Conservation (phyloP, 2,888 invertebrate genomes). For the Peribatodes rhomboidaria region DNA sequence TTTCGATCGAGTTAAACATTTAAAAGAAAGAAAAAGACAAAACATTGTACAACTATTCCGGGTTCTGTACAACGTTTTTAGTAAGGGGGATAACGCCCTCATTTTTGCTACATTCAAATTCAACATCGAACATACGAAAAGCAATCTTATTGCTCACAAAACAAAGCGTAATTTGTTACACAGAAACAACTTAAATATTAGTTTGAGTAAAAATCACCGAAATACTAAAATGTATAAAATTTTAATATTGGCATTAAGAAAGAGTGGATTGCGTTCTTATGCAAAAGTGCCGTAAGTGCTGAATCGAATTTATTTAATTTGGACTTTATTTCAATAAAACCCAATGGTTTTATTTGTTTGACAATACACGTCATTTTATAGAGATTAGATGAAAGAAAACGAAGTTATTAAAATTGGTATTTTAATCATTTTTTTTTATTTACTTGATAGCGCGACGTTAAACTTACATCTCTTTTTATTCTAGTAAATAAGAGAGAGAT, state of each 20-base stretch:
- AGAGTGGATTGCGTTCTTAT: not conserved
- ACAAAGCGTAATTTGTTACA: slow-evolving; percentile 52
- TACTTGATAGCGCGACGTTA: too few species aligned
- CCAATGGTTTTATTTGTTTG: too few species aligned
- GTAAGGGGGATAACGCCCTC: slow-evolving; percentile 1
- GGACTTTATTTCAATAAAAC: not conserved
- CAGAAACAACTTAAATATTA: not conserved
- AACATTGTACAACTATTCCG: too few species aligned
- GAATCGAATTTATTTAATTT: not conserved
- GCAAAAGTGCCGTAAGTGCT: slow-evolving; percentile 1
- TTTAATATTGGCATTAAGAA: slow-evolving; percentile 3
- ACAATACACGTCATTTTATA: too few species aligned
- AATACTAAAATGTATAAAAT: not conserved
- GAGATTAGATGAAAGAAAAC: too few species aligned
- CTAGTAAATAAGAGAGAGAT: too few species aligned
- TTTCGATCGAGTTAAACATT: too few species aligned
- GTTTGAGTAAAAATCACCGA: not conserved
- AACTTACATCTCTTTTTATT: too few species aligned
- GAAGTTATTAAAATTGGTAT: too few species aligned
- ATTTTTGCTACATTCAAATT: not conserved
- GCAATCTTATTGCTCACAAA: slow-evolving; percentile 62
- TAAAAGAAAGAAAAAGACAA: too few species aligned
- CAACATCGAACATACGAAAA: slow-evolving; percentile 44
- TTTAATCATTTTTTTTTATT: too few species aligned
- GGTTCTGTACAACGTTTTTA: too few species aligned